Base-by-base conservation (phyloP, 2,888 invertebrate species). In the Artemia sp. region DNA sequence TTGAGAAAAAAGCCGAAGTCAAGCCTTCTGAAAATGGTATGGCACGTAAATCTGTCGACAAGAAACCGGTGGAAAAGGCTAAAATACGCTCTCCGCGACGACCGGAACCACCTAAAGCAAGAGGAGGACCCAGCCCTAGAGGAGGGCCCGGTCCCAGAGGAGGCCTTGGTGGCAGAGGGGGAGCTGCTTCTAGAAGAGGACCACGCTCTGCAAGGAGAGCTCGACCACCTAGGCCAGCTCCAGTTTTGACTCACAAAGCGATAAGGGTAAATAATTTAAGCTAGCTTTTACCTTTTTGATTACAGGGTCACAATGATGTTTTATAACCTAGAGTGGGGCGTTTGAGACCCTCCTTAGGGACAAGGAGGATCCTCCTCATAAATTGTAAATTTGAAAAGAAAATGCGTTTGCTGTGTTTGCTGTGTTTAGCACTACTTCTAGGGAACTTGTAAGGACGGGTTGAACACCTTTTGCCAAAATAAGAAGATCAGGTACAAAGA, bases 11-110 rank as follows among this genome's bases (percentile, higher is more conserved):
- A 10, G 64, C 64, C 10, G 24, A 58, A 58, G 10, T 19, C 64
- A 58, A 58, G 24, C 14, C 64, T 24, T n/a, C 64, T 10, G 64
- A 58, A 24, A 58, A 58, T 58, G 64, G 64, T 19, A 58, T 24
- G 64, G 64, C 64, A 24, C 64, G 64, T 19, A 58, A 58, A 58
- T 24, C 64, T n/a, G 64, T 24, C 64, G 64, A 58, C 14, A n/a
- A 24, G 11, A 58, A 58, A 10, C 24, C 64, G 1, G 24, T 24
- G 24, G 64, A 58, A n/a, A 58, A 58, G 10, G 8, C 64, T 8
- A 58, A 24, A 12, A n/a, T 24, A 58, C 14, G n/a, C 64, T 9
- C 14, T 10, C 24, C 64, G 14, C 64, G 14, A 58, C 9, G 64
- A 8, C 64, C 14, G 9, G 64, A 58, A 8, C 9, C 10, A n/a